phyloP scores from a whole-genome alignment of 2,888 invertebrate species.

The Trimorus sp. region DNA sequence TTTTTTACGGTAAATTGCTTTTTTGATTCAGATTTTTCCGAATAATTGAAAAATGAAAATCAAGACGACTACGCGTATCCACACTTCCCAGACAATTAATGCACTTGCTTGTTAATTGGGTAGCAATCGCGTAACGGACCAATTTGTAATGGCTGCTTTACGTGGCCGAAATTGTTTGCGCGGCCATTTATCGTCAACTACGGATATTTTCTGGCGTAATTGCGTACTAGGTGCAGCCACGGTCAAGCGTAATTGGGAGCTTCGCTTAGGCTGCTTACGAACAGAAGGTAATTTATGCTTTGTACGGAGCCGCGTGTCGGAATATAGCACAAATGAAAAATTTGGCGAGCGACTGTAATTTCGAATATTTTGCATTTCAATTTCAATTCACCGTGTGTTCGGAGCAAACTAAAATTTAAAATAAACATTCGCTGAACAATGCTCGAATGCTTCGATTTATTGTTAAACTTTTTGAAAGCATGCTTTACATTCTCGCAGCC shows the following conservation, averaged over 20 bases:
- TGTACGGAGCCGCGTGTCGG: background rate
- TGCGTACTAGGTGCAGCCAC: slow-evolving; percentile 37
- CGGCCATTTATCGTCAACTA: slow-evolving; percentile 35
- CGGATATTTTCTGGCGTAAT: slow-evolving; percentile 52
- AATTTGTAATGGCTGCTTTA: slow-evolving; percentile 42
- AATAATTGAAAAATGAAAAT: background rate
- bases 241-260: slow-evolving; percentile 54
- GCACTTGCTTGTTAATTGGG: slow-evolving; percentile 30
- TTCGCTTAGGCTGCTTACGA: slow-evolving; percentile 47
- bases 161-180: slow-evolving; percentile 29
- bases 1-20: too few relatives aligned
- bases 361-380: too few relatives aligned
- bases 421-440: too few relatives aligned
- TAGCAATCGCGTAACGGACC: slow-evolving; percentile 25
- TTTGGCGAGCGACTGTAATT: too few relatives aligned
- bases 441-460: too few relatives aligned
- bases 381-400: too few relatives aligned
- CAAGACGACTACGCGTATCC: background rate
- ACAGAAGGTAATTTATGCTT: slow-evolving; percentile 40
- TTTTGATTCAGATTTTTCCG: too few relatives aligned
- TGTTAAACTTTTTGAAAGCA: too few relatives aligned
- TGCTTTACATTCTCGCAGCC: too few relatives aligned
- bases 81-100: slow-evolving; percentile 27
- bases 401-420: too few relatives aligned
- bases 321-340: background rate